Evolutionary conservation across 2,797 vertebrate species (phyloP).

Genomic region (Strix occidentalis): DNA sequence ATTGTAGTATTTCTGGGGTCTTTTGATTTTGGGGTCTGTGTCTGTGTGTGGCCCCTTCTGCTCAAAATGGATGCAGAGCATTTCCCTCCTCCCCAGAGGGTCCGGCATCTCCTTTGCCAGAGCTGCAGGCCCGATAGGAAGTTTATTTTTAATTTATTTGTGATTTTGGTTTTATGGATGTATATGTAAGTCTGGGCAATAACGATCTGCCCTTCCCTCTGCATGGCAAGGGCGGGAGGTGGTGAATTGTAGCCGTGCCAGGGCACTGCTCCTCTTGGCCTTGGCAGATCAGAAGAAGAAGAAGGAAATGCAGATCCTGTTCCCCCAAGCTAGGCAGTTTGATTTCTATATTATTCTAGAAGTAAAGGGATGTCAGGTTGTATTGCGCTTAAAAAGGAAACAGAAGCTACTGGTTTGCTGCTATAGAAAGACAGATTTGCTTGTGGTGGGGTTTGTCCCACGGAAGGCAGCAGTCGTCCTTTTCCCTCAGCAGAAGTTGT

Average conservation of each 20-base stretch:
- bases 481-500: not conserved
- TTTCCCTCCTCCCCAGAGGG: not conserved
- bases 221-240: not conserved
- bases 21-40: not conserved
- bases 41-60: not conserved
- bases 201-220: not conserved
- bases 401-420: not conserved
- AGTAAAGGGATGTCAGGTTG: not conserved
- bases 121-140: not conserved
- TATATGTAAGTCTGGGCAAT: rapidly evolving
- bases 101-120: not conserved
- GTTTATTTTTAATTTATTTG: not conserved
- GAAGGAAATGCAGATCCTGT: not conserved
- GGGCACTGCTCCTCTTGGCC: not conserved
- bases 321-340: not conserved
- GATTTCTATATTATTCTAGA: not conserved
- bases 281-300: not conserved
- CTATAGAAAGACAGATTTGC: not conserved
- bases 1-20: not conserved
- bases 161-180: not conserved
- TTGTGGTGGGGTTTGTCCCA: rapidly evolving
- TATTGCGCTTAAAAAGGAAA: rapidly evolving
- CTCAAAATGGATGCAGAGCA: not conserved
- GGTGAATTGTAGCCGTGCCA: rapidly evolving
- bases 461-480: not conserved